phyloP scores from a whole-genome alignment of 2,113 vertebrate species.

The Anarhynchus alexandrinus region DNA sequence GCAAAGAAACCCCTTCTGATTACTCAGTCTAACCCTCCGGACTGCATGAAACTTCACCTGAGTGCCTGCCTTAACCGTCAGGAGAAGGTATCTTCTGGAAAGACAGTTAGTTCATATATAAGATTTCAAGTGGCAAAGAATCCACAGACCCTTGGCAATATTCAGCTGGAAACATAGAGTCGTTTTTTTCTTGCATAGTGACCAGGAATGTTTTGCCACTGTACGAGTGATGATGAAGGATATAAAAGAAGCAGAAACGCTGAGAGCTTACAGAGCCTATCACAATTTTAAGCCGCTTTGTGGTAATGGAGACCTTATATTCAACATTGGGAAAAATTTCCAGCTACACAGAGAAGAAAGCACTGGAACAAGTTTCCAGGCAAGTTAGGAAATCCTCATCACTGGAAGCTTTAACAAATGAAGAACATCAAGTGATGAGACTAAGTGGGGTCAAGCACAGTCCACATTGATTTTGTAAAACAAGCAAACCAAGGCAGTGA shows the following conservation, averaged over 20 bases:
- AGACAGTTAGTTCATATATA: neutral
- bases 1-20: neutral
- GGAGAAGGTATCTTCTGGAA: neutral
- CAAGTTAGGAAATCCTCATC: neutral
- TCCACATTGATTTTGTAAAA: neutral
- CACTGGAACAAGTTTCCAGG: neutral
- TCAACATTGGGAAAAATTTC: neutral
- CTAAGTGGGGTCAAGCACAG: neutral
- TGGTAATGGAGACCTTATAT: neutral
- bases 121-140: neutral
- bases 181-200: neutral
- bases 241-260: neutral
- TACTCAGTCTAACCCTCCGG: neutral
- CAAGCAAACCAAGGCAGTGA: neutral
- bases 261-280: neutral
- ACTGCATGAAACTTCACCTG: neutral
- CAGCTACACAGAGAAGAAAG: neutral
- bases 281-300: neutral
- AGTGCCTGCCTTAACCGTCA: neutral
- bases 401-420: neutral
- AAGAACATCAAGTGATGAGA: neutral
- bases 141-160: neutral
- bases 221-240: neutral
- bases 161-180: neutral
- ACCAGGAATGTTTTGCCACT: neutral